Evolutionary conservation across 2,888 invertebrate species (phyloP), one percentile per base, ranked within the genome.

Genomic region (Apocheima hispidaria): DNA sequence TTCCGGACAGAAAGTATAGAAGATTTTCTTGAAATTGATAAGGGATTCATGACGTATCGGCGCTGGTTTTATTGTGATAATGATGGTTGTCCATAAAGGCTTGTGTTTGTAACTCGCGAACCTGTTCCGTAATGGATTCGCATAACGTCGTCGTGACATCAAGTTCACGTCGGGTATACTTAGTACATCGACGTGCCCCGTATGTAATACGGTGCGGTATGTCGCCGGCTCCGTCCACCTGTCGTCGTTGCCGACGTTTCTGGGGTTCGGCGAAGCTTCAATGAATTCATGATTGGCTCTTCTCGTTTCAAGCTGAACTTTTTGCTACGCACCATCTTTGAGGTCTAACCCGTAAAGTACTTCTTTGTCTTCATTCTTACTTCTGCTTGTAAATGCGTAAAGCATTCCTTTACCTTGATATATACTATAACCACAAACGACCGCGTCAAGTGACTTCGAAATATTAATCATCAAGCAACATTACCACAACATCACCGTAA

Each of bases 181-280:
- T n/a, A n/a, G 83, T 84, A 79, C 76, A 73, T 70, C 73, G 70
- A 77, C 77, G 70, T 74, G 70, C 72, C 68, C 72, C 68, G 68
- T 74, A 51, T 72, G 73, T 69, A 69, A 70, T 71, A 69, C 67
- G 62, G 65, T 67, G 48, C 62, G 78, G 77, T 74, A 79, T 77
- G 80, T 75, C 73, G 78, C 71, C 75, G 70, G 73, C 77, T 72
- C 71, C 79, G 79, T 83, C 87, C 87, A 87, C 83, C 83, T 87
- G 84, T 78, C 78, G 75, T 70, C 36, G 36, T 16, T 73, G 54
- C 35, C 35, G 48, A 50, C 61, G 60, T 55, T 73, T 68, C 68
- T 70, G 69, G 69, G 70, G 72, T 66, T 59, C 59, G 54, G 53
- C 59, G 61, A 62, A 56, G 55, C 60, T 50, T 60, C 36, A 36